A percentile compares a stretch with the other conserved stretches of the same genome.
phyloP scores from a whole-genome alignment of 2,797 vertebrate genomes.

The Gobionotothen gibberifrons region DNA sequence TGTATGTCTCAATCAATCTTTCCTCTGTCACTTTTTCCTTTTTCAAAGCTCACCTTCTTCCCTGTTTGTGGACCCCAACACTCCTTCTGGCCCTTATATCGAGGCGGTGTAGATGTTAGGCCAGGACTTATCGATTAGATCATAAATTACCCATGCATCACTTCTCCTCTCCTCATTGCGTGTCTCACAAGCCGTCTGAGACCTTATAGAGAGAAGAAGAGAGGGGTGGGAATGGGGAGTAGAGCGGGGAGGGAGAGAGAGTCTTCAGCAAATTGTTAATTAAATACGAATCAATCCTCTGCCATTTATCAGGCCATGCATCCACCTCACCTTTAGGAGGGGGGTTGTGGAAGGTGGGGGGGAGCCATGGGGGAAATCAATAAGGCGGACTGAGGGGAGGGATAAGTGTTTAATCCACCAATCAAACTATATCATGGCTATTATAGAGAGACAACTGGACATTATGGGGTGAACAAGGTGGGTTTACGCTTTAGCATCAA shows the following conservation, averaged over 20 bases:
- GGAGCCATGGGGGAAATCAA: slow-evolving; percentile 70
- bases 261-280: slow-evolving; percentile 97
- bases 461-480: slow-evolving; percentile 69
- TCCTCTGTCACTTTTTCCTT: slow-evolving; percentile 50
- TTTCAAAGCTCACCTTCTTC: slow-evolving; percentile 55
- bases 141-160: slow-evolving; percentile 83
- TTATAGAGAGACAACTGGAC: slow-evolving; percentile 75
- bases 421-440: slow-evolving; percentile 82
- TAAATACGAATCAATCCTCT: slow-evolving; percentile 96
- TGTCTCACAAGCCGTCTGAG: slow-evolving; percentile 68
- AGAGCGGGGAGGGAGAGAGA: slow-evolving; percentile 70
- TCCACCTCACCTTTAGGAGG: slow-evolving; percentile 82
- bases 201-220: slow-evolving; percentile 74
- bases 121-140: slow-evolving; percentile 85
- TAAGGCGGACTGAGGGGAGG: slow-evolving; percentile 81
- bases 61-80: slow-evolving; percentile 77
- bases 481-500: slow-evolving; percentile 46
- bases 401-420: slow-evolving; percentile 82
- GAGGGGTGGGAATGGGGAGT: slow-evolving; percentile 65
- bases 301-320: slow-evolving; percentile 91
- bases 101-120: slow-evolving; percentile 81
- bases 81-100: slow-evolving; percentile 83
- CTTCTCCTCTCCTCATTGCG: slow-evolving; percentile 65
- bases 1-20: slow-evolving; percentile 22
- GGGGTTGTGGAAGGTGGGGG: slow-evolving; percentile 42